These are phyloP conservation scores for Polymixis flavicincta DNA, from an alignment of 2,888 invertebrate species.

Conservation along the genomic window DNA sequence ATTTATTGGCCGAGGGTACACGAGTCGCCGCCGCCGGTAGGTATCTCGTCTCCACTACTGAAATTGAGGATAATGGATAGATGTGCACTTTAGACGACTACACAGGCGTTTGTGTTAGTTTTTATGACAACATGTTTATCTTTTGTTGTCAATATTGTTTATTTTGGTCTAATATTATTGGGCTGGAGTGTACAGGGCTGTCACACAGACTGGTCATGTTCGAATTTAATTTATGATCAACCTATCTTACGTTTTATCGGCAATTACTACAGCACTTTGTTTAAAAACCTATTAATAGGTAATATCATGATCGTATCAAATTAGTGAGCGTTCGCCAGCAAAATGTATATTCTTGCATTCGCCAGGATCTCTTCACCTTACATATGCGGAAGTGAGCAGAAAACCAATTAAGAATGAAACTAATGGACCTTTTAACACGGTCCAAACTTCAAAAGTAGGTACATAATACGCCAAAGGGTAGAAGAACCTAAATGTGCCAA, in stretches of 20 bases:
- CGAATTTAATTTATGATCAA: neutral
- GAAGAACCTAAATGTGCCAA: neutral
- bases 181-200: conserved; percentile 2
- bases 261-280: neutral
- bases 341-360: neutral
- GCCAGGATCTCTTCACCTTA: neutral
- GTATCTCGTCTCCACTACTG: conserved; percentile 57
- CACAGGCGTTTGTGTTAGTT: conserved; percentile 38
- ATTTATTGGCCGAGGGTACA: conserved; percentile 27
- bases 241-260: neutral
- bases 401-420: neutral
- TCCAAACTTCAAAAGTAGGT: neutral
- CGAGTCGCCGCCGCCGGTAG: conserved; percentile 64
- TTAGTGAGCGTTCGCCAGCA: neutral
- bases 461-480: neutral
- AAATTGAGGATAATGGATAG: conserved; percentile 53
- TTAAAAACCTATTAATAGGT: neutral
- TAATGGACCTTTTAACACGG: neutral
- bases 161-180: conserved; percentile 20
- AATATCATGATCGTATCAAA: neutral
- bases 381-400: neutral
- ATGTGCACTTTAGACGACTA: conserved; percentile 46
- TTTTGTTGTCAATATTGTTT: conserved; percentile 20
- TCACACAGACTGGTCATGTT: neutral
- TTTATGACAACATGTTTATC: conserved; percentile 48